A percentile compares a stretch with the other conserved stretches of the same genome.
These are phyloP conservation scores for Monoplex corrugatus DNA, from an alignment of 2,888 invertebrate genomes.

Conservation along the genomic window DNA sequence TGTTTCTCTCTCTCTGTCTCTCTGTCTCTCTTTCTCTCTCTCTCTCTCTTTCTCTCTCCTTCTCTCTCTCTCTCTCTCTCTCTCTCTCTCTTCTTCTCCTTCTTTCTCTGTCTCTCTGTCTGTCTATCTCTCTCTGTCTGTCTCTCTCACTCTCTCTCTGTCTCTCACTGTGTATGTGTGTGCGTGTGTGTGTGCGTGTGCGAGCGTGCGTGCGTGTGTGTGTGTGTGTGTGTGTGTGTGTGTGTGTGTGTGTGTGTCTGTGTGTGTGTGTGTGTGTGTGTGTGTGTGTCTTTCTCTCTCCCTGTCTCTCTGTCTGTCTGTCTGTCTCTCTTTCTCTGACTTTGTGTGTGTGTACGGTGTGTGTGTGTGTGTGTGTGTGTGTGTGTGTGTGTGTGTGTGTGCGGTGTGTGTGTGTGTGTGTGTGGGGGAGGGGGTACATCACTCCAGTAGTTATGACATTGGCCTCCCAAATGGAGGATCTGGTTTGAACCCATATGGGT, in stretches of 20 bases:
- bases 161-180: not conserved
- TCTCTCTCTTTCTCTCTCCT: not conserved
- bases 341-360: not conserved
- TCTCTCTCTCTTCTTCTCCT: not conserved
- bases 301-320: not conserved
- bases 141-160: not conserved
- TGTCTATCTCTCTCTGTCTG: not conserved
- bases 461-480: no score
- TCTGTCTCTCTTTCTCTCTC: no score
- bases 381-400: not conserved
- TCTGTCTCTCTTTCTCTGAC: not conserved
- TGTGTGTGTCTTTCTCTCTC: not conserved
- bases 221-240: not conserved
- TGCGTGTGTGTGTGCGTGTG: not conserved
- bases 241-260: not conserved
- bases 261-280: slow-evolving; percentile 11
- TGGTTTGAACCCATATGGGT: no score
- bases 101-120: not conserved
- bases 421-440: no score
- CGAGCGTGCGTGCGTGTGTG: not conserved
- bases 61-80: slow-evolving; percentile 34
- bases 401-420: no score
- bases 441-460: no score
- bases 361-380: not conserved
- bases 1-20: not conserved